These are phyloP conservation scores for Benthosema pterotum DNA, from an alignment of 2,797 vertebrate species.

Conservation along the genomic window DNA sequence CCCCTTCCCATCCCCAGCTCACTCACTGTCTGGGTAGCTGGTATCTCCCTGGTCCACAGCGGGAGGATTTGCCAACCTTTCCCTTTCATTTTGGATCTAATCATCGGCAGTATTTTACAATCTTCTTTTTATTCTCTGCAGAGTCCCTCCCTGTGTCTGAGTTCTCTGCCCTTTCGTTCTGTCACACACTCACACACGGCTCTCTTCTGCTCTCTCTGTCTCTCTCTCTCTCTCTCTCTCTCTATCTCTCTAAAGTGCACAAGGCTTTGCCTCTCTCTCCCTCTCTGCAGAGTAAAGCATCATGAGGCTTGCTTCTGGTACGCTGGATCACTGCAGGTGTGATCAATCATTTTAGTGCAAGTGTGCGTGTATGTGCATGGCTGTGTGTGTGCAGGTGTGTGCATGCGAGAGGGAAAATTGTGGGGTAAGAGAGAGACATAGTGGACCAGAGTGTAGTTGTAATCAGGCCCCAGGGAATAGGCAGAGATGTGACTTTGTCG, in stretches of 20 bases:
- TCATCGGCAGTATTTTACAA: conserved; percentile 15
- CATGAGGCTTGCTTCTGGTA: conserved; percentile 21
- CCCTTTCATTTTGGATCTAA: conserved; percentile 27
- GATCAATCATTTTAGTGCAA: conserved; percentile 33
- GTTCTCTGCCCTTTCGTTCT: too few relatives aligned
- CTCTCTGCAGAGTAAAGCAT: conserved; percentile 15
- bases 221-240: not conserved
- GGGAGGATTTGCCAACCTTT: conserved; percentile 37
- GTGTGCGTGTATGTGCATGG: conserved; percentile 19
- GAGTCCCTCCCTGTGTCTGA: too few relatives aligned
- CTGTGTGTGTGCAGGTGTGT: conserved; percentile 26
- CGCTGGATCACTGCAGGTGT: conserved; percentile 31
- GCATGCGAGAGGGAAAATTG: conserved; percentile 4
- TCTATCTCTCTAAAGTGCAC: too few relatives aligned
- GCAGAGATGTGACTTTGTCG: conserved; percentile 23
- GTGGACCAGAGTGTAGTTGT: conserved; percentile 16
- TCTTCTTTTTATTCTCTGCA: not conserved
- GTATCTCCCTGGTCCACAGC: conserved; percentile 10
- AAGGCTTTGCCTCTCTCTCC: not conserved
- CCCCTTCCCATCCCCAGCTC: too few relatives aligned
- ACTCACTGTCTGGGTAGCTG: too few relatives aligned
- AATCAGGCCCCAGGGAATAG: conserved; percentile 39
- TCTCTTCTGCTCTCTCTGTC: not conserved
- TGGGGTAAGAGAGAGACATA: conserved; percentile 1
- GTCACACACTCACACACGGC: too few relatives aligned